A percentile compares a stretch with the other conserved stretches of the same genome.
Evolutionary conservation across 2,888 invertebrate genomes (phyloP).

Genomic region (Andrena minutula): DNA sequence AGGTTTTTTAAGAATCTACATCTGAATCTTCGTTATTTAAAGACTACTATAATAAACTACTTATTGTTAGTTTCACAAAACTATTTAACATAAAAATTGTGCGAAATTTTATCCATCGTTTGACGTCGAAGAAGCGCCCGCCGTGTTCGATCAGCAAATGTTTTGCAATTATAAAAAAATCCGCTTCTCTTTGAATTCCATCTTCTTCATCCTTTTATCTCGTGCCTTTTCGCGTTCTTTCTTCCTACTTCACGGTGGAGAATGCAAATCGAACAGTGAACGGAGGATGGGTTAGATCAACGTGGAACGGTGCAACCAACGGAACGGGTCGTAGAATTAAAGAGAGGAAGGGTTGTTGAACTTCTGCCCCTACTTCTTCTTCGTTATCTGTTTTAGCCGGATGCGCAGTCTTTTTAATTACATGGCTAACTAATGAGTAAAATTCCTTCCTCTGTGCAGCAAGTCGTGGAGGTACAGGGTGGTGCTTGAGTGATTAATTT

Average conservation of each 20-base stretch:
- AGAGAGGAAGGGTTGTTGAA: constrained; percentile 76
- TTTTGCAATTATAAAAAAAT: constrained; percentile 80
- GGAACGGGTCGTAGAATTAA: constrained; percentile 75
- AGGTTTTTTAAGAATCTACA: neutral
- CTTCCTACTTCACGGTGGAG: constrained; percentile 55
- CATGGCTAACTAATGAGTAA: constrained; percentile 81
- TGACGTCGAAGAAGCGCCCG: constrained; percentile 68
- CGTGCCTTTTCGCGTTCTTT: constrained; percentile 60
- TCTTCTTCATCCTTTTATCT: constrained; percentile 68
- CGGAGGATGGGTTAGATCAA: constrained; percentile 61
- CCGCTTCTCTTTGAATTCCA: constrained; percentile 61
- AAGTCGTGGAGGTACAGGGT: constrained; percentile 58
- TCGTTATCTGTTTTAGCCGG: constrained; percentile 81
- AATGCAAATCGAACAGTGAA: constrained; percentile 70
- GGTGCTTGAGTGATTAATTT: constrained; percentile 74
- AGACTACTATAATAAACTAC: too few relatives aligned
- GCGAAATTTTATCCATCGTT: constrained; percentile 72
- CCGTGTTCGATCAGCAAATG: constrained; percentile 69
- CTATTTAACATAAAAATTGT: constrained; percentile 59
- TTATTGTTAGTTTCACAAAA: neutral
- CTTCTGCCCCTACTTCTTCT: constrained; percentile 73
- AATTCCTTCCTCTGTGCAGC: constrained; percentile 77
- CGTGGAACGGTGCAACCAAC: constrained; percentile 48
- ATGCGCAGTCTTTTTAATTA: constrained; percentile 83
- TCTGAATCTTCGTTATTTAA: too few relatives aligned